A percentile compares a stretch with the other conserved stretches of the same genome.
Evolutionary conservation across 2,797 vertebrate genomes (phyloP).

Genomic region (Vipera latastei): DNA sequence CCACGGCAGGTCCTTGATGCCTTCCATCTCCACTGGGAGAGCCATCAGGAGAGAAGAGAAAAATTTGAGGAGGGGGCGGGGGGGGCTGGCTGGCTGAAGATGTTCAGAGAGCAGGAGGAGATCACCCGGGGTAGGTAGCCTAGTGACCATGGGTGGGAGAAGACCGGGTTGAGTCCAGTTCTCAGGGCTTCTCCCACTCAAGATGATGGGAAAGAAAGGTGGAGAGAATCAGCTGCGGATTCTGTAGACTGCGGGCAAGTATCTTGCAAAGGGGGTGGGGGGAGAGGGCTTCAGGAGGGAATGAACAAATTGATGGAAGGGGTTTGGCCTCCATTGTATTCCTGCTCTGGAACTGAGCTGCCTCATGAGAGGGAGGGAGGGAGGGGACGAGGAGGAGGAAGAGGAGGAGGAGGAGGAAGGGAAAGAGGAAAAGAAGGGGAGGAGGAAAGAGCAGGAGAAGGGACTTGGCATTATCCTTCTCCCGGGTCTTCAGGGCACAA

Average conservation of each 20-base stretch:
- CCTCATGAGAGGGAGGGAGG: background rate
- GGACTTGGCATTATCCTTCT: background rate
- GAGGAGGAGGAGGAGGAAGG: no score
- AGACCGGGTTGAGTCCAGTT: background rate
- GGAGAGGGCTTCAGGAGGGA: background rate
- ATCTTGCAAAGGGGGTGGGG: no score
- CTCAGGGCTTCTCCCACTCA: background rate
- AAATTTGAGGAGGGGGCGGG: slow-evolving; percentile 42
- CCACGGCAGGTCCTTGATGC: slow-evolving; percentile 99
- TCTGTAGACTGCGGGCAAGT: background rate
- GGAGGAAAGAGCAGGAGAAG: background rate
- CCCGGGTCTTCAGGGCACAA: background rate
- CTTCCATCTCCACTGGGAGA: slow-evolving; percentile 97
- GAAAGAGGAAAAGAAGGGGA: background rate
- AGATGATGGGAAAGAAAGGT: background rate
- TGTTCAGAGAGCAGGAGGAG: no score
- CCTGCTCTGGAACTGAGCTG: background rate
- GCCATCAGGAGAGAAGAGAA: slow-evolving; percentile 24
- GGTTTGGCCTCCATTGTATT: background rate
- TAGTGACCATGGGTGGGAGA: background rate
- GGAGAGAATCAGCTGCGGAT: background rate
- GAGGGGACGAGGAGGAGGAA: background rate
- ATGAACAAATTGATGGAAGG: background rate
- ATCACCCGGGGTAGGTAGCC: background rate
- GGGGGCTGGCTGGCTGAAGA: no score